A percentile compares a stretch with the other conserved stretches of the same genome.
These are phyloP conservation scores for Eucidaris tribuloides DNA, from an alignment of 35 echinoderm and acorn worm species.

Conservation along the genomic window DNA sequence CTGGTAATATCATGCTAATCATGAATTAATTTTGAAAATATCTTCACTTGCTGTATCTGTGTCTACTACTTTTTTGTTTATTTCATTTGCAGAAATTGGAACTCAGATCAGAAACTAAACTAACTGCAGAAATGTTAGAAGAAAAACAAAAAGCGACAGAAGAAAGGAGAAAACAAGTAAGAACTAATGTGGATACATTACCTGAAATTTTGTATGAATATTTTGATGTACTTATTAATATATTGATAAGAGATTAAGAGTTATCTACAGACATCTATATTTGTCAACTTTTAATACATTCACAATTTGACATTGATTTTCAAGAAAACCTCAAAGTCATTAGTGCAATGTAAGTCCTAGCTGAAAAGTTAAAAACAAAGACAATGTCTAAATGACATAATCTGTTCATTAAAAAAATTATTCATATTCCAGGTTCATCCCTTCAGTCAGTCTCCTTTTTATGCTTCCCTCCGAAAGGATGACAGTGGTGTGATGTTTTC, in stretches of 20 bases:
- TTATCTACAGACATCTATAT: background rate
- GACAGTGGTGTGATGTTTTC: too few relatives aligned
- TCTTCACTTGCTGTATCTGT: too few relatives aligned
- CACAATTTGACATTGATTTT: background rate
- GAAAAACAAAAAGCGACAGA: constrained; percentile 46
- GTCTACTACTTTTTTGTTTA: background rate
- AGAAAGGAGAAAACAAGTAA: constrained; percentile 75
- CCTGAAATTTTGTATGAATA: background rate
- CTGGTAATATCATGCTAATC: background rate
- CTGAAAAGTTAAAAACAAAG: background rate
- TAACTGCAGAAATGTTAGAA: constrained; percentile 74
- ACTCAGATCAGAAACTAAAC: constrained; percentile 20
- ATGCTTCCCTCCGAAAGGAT: too few relatives aligned
- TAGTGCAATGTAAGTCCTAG: background rate
- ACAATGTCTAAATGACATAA: too few relatives aligned
- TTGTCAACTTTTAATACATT: background rate
- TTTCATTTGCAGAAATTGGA: constrained; percentile 40
- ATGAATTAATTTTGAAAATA: too few relatives aligned
- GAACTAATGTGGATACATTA: background rate
- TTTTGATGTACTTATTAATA: background rate
- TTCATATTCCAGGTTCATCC: too few relatives aligned
- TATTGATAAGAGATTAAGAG: background rate
- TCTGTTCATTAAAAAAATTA: too few relatives aligned
- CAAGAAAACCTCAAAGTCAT: background rate
- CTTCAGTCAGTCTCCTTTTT: too few relatives aligned